Base-by-base conservation (phyloP, 2,113 vertebrate genomes). In the Ptilorrhoa leucosticta region DNA sequence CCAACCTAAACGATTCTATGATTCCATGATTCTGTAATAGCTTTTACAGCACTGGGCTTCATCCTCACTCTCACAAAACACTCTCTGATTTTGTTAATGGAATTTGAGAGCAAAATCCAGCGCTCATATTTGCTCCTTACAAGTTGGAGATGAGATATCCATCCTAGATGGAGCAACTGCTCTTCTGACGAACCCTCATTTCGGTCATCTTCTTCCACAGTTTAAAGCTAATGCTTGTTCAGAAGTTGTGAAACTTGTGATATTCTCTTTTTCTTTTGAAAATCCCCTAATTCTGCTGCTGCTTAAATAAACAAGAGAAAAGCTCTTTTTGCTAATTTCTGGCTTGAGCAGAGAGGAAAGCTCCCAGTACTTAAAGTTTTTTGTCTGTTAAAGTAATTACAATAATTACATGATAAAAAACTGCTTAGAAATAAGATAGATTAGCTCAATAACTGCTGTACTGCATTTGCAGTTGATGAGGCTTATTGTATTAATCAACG, bases 351-450 rank as follows among this genome's bases (percentile, higher is more conserved):
- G 45, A 92, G 64, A 91, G 86, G 47, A 87, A 90, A 90, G 75
- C 20, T 90, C 68, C 56, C 70, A 60, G 40, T 75, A 75, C 83
- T 95, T 93, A 56, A 89, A 35, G 3, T 60, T 94, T 93, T 93
- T 97, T 83, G 56, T 73, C 58, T 22, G 45, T 89, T 77, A 61
- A 96, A 96, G 83, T 95, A 92, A 87, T 86, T 64, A 58, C 44
- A 87, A 79, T 95, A 97, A 97, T 96, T 94, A 95, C 53, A 69
- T 85, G 58, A 91, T 87, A 81, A 96, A 91, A 96, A 94, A 68
- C 35, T 96, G 58, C 81, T 80, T 66, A 61, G 84, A 96, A 96
- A 96, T 84, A 87, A 70, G 93, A 96, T 93, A 93, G 91, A 66
- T 95, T 97, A 91, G 63, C 93, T 97, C 91, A 93, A 94, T 88